These are phyloP conservation scores for Scolopax rusticola DNA, from an alignment of 2,797 vertebrate species.

Conservation along the genomic window DNA sequence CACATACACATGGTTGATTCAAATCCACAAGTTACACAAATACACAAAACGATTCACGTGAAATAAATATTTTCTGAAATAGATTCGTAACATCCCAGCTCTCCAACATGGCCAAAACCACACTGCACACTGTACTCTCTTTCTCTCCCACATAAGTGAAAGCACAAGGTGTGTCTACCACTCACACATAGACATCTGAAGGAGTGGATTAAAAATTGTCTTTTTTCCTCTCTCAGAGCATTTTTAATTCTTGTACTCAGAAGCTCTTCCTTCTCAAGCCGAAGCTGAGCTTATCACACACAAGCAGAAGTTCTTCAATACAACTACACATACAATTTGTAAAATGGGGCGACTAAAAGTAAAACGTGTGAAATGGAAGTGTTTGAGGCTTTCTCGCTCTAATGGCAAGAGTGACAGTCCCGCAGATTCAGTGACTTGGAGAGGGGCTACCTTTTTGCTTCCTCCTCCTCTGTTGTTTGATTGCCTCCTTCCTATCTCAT, in stretches of 20 bases:
- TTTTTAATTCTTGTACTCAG: conserved; percentile 44
- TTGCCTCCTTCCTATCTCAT: neutral
- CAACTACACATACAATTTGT: neutral
- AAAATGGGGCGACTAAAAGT: neutral
- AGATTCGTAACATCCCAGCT: neutral
- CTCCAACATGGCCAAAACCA: neutral
- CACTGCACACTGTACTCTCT: neutral
- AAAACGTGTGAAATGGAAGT: conserved; percentile 11
- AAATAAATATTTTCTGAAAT: neutral
- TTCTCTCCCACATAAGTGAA: neutral
- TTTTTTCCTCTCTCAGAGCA: neutral
- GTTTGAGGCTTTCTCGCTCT: neutral
- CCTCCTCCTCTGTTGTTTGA: neutral
- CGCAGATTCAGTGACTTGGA: neutral
- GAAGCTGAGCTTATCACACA: neutral
- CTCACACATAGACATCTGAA: neutral
- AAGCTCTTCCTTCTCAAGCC: conserved; percentile 7
- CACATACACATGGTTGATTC: neutral
- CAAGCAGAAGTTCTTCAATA: neutral
- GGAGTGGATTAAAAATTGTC: neutral
- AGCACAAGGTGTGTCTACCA: neutral
- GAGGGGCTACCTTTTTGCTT: neutral
- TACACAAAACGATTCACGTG: neutral
- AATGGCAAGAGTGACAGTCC: neutral
- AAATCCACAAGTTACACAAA: neutral